phyloP scores from a whole-genome alignment of 1,140 invertebrate genomes.

The Calliphora vicina region DNA sequence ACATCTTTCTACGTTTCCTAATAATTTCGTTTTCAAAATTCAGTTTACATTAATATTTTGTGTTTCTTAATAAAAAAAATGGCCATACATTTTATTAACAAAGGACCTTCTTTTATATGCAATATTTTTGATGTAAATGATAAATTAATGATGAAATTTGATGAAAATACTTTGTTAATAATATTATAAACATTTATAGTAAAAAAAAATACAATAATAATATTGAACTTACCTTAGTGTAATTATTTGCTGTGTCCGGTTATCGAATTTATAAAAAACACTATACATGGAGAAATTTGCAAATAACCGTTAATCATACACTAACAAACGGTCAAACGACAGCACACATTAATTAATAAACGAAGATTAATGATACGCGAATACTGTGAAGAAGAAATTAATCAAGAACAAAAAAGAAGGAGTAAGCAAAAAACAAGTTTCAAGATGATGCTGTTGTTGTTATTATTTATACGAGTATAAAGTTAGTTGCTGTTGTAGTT shows the following conservation, averaged over 20 bases:
- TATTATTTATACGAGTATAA: no score
- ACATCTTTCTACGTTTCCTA: no score
- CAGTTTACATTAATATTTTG: no score
- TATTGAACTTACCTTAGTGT: not conserved
- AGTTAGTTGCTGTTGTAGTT: not conserved
- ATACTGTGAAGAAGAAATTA: not conserved
- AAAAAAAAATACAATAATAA: not conserved
- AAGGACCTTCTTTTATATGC: no score
- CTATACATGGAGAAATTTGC: slow-evolving; percentile 25
- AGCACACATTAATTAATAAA: not conserved
- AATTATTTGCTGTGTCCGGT: slow-evolving; percentile 9
- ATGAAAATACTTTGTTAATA: not conserved
- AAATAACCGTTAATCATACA: slow-evolving; percentile 3
- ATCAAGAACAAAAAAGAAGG: not conserved
- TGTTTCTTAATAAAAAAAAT: no score
- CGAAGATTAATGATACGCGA: not conserved
- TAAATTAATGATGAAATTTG: not conserved
- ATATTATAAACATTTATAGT: not conserved
- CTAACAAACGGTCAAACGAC: not conserved
- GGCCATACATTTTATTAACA: no score
- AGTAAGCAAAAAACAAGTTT: not conserved
- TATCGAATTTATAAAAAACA: slow-evolving; percentile 21
- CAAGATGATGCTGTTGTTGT: no score
- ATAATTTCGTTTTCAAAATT: no score
- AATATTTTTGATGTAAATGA: not conserved